Percentiles rank a stretch among this genome's conserved stretches.
phyloP scores from a whole-genome alignment of 2,888 invertebrate species.

The Mythimna vitellina region DNA sequence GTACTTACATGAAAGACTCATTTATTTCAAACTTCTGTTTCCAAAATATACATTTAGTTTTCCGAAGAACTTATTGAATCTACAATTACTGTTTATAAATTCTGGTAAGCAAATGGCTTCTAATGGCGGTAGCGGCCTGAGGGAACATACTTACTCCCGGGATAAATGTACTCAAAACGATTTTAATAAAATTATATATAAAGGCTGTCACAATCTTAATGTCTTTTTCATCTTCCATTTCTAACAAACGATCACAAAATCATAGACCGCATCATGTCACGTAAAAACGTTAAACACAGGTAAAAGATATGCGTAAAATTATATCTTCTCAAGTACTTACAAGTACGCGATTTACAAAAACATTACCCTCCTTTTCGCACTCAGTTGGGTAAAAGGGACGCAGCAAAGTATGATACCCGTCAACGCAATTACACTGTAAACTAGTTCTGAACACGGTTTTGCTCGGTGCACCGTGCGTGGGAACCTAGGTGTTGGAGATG shows the following conservation, averaged over 20 bases:
- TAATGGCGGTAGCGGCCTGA: too few species aligned
- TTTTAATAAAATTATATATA: neutral
- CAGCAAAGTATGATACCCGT: slow-evolving; percentile 61
- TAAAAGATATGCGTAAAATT: slow-evolving; percentile 43
- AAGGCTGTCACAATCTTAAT: neutral
- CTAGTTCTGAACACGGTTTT: slow-evolving; percentile 58
- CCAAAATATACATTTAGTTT: too few species aligned
- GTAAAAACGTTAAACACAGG: slow-evolving; percentile 26
- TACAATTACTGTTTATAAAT: too few species aligned
- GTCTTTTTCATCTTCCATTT: neutral
- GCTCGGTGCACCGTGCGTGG: slow-evolving; percentile 52
- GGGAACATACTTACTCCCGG: too few species aligned
- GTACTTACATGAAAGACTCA: too few species aligned
- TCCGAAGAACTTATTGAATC: too few species aligned
- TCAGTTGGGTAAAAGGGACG: slow-evolving; percentile 64
- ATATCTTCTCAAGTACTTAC: slow-evolving; percentile 50
- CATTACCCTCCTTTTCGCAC: slow-evolving; percentile 67
- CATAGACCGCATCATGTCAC: slow-evolving; percentile 14
- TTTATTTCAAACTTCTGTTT: too few species aligned
- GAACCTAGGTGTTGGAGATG: slow-evolving; percentile 51
- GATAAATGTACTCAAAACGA: too few species aligned
- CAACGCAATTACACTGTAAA: slow-evolving; percentile 61
- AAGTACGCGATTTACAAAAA: slow-evolving; percentile 59
- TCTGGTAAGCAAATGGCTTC: too few species aligned
- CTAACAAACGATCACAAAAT: slow-evolving; percentile 9